Conservation (phyloP, 1,140 invertebrate genomes). For the Pararge aegeria region DNA sequence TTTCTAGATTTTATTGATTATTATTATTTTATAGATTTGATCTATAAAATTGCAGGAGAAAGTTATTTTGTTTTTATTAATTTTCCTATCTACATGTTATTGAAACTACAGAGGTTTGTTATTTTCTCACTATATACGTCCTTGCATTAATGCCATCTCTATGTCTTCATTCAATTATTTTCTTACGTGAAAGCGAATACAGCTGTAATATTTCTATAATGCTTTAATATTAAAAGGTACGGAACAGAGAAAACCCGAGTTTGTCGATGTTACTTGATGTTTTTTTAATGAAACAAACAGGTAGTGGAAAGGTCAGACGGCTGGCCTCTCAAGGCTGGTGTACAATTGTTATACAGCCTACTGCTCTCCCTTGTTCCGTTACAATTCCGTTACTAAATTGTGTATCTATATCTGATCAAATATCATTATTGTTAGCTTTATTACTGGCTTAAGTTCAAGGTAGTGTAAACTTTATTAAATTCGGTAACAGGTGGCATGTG, state of each 20-base stretch:
- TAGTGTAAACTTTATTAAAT: background rate
- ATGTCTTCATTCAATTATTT: too few relatives aligned
- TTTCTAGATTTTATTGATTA: too few relatives aligned
- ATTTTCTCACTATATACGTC: too few relatives aligned
- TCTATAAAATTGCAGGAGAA: too few relatives aligned
- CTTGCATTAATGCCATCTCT: too few relatives aligned
- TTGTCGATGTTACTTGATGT: background rate
- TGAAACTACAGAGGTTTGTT: too few relatives aligned
- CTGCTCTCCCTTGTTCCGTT: background rate
- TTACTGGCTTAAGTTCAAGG: background rate
- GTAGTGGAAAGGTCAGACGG: constrained; percentile 1
- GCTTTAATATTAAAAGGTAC: background rate
- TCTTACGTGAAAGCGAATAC: too few relatives aligned
- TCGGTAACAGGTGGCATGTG: too few relatives aligned
- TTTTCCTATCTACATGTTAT: too few relatives aligned
- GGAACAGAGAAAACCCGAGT: background rate
- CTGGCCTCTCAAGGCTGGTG: background rate
- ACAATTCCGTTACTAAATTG: background rate
- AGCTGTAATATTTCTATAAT: too few relatives aligned
- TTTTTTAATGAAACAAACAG: constrained; percentile 1
- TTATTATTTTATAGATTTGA: too few relatives aligned
- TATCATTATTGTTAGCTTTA: background rate
- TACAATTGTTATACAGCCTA: background rate
- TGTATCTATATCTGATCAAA: background rate
- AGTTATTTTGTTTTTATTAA: too few relatives aligned